Conservation (phyloP, 1,140 invertebrate species). For the Neodiprion lecontei region DNA sequence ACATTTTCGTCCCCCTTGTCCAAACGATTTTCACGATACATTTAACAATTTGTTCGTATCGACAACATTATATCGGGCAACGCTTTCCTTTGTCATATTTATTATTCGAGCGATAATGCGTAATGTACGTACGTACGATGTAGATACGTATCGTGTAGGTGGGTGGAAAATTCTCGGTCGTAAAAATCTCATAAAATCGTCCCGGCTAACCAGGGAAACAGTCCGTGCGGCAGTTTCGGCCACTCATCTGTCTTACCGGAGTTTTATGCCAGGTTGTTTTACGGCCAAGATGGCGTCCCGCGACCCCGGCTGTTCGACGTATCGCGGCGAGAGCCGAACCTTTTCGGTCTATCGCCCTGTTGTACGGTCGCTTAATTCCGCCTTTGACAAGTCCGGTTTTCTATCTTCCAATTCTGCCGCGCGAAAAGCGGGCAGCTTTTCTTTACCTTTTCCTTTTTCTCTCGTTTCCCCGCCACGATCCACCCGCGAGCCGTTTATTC, state of each 20-base stretch:
- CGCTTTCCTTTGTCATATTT: too few species aligned
- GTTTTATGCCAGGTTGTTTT: neutral
- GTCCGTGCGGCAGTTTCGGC: neutral
- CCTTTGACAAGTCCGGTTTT: neutral
- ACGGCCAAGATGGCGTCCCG: neutral
- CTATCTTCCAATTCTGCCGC: neutral
- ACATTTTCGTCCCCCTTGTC: too few species aligned
- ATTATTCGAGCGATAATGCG: too few species aligned
- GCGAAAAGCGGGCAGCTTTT: neutral
- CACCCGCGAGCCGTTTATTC: too few species aligned
- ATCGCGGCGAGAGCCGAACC: neutral
- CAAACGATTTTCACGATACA: too few species aligned
- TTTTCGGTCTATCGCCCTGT: neutral
- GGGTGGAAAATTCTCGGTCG: too few species aligned
- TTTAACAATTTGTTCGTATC: too few species aligned
- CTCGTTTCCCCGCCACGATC: too few species aligned
- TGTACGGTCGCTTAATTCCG: neutral
- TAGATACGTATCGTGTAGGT: too few species aligned
- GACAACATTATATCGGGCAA: too few species aligned
- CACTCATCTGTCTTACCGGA: slow-evolving; percentile 1
- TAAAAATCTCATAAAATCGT: neutral
- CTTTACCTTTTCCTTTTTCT: neutral
- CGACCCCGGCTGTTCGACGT: neutral
- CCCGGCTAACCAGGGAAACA: neutral
- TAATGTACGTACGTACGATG: too few species aligned